A percentile compares a stretch with the other conserved stretches of the same genome.
Evolutionary conservation across 2,113 vertebrate genomes (phyloP).

Genomic region (Ciconia maguari): DNA sequence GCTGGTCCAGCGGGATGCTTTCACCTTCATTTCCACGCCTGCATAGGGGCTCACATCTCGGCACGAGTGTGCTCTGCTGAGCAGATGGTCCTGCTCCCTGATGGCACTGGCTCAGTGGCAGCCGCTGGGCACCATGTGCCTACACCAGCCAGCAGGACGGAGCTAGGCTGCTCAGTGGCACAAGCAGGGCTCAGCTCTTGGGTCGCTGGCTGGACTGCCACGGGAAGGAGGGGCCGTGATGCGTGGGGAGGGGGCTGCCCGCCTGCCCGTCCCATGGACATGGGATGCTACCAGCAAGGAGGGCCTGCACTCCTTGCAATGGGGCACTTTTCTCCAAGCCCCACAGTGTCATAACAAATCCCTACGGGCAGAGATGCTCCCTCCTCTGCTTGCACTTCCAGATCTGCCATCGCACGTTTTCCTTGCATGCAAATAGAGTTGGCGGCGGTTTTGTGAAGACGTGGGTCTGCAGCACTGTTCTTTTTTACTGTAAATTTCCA

Average conservation of each 20-base stretch:
- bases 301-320: accelerated
- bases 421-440: background rate
- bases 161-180: background rate
- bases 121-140: background rate
- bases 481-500: background rate
- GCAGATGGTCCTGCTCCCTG: background rate
- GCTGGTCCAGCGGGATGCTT: background rate
- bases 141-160: background rate
- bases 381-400: background rate
- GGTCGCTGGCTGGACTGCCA: background rate
- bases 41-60: accelerated
- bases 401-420: accelerated
- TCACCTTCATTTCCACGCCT: background rate
- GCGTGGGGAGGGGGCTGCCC: background rate
- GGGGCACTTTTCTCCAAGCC: background rate
- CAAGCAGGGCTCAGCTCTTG: background rate
- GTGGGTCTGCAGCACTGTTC: background rate
- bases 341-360: accelerated
- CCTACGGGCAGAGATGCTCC: background rate
- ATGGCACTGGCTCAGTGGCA: background rate
- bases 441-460: background rate
- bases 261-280: background rate
- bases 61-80: accelerated
- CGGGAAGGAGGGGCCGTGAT: background rate
- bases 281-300: background rate